Evolutionary conservation across 2,113 vertebrate genomes (phyloP), one percentile per base, ranked within the genome.

Genomic region (Ramphastos sulfuratus): DNA sequence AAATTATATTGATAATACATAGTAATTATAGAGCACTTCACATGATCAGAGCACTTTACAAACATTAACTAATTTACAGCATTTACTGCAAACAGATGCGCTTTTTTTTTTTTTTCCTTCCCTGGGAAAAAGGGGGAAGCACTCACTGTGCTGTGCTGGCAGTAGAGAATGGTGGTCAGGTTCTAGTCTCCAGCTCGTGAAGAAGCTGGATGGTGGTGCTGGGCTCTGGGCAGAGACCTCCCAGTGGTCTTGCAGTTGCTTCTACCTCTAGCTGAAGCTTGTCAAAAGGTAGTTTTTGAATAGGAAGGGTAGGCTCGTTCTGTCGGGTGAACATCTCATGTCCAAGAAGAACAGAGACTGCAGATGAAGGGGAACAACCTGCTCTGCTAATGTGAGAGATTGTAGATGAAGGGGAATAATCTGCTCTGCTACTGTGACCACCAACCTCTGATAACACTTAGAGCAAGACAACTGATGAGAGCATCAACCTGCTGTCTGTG

Each of bases 61-160:
- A 96, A 91, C 96, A 96, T 96, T 96, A 97, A 96, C 93, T 96
- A 93, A 97, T 96, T 97, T 94, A 94, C 93, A 87, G 95, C 92
- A 77, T 96, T 96, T 96, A 80, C 90, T 88, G 95, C 59, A 96
- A 96, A 96, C 86, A 93, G 90, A 92, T 87, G 93, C 59, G 81
- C 20, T 67, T 92, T 95, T 24, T 25, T 95, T 24, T 25, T 50
- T 50, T 50, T 50, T 83, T 23, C 67, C 92, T 95, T 81, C 92
- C 50, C 46, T 39, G 74, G 10, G 50, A 23, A 77, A 83, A 86
- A 64, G 52, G 70, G 44, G 37, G 50, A 84, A 87, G 8, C n/a
- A 4, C 56, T 33, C 82, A 39, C 55, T 52, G 69, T 52, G 46
- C 84, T 82, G 69, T 52, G 46, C 84, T 79, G 69, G 31, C 25